Evolutionary conservation across 2,113 vertebrate genomes (phyloP).

Genomic region (Balaeniceps rex): DNA sequence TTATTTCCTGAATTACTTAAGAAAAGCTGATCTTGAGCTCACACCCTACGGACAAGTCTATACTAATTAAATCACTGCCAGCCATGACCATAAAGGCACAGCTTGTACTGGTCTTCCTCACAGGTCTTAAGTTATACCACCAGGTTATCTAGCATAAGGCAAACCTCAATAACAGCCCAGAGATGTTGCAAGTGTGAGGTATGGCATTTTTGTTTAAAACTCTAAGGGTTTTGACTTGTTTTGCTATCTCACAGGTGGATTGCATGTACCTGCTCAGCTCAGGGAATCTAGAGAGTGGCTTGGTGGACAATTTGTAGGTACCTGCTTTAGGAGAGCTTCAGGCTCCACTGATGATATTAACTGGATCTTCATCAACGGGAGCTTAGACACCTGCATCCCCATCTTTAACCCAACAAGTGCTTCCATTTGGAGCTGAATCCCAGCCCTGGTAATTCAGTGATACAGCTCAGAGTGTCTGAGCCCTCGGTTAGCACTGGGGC

Average conservation of each 20-base stretch:
- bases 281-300: neutral
- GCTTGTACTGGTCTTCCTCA: neutral
- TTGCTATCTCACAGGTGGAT: neutral
- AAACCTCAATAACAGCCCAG: neutral
- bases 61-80: conserved; percentile 14
- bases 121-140: neutral
- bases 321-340: neutral
- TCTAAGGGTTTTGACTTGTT: neutral
- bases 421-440: neutral
- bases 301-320: neutral
- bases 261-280: neutral
- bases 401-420: neutral
- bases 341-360: neutral
- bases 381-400: neutral
- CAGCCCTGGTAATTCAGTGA: neutral
- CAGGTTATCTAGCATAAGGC: neutral
- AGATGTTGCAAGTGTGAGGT: neutral
- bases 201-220: neutral
- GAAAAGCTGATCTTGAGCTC: neutral
- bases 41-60: neutral
- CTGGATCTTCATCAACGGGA: neutral
- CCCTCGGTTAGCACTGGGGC: no score
- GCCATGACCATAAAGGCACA: neutral
- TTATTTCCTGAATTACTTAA: conserved; percentile 17
- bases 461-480: neutral